phyloP scores from a whole-genome alignment of 2,888 invertebrate genomes.

The Dascillus cervinus region DNA sequence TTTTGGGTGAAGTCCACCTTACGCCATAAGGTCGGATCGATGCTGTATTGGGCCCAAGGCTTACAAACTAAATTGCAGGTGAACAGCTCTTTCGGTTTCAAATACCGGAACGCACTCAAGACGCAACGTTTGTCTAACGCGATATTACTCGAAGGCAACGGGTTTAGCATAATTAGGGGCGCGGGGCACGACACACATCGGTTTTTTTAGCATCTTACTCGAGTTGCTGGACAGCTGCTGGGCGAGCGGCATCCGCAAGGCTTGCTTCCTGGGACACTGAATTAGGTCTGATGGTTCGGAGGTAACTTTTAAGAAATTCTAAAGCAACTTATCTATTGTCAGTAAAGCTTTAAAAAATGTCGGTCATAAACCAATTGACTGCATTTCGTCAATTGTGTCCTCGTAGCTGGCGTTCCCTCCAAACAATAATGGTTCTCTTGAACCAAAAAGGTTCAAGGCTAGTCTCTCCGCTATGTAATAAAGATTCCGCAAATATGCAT shows the following conservation, averaged over 20 bases:
- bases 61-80: constrained; percentile 77
- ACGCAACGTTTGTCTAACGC: constrained; percentile 58
- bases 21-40: constrained; percentile 80
- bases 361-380: too few species aligned
- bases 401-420: too few species aligned
- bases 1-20: constrained; percentile 72
- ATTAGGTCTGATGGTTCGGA: too few species aligned
- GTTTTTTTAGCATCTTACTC: constrained; percentile 61
- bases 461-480: too few species aligned
- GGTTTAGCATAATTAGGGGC: constrained; percentile 31
- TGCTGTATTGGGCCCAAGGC: constrained; percentile 77
- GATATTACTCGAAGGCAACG: constrained; percentile 31
- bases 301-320: too few species aligned
- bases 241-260: constrained; percentile 67
- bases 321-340: too few species aligned
- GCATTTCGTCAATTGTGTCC: too few species aligned
- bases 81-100: constrained; percentile 62
- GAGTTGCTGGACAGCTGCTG: constrained; percentile 67
- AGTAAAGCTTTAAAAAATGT: too few species aligned
- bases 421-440: too few species aligned
- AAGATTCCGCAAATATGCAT: too few species aligned
- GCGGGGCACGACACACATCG: constrained; percentile 66
- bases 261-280: constrained; percentile 53
- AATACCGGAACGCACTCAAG: constrained; percentile 57
- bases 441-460: too few species aligned